Percentiles rank a stretch among this genome's conserved stretches.
Evolutionary conservation across 1,140 invertebrate genomes (phyloP).

Genomic region (Bombus superbus): DNA sequence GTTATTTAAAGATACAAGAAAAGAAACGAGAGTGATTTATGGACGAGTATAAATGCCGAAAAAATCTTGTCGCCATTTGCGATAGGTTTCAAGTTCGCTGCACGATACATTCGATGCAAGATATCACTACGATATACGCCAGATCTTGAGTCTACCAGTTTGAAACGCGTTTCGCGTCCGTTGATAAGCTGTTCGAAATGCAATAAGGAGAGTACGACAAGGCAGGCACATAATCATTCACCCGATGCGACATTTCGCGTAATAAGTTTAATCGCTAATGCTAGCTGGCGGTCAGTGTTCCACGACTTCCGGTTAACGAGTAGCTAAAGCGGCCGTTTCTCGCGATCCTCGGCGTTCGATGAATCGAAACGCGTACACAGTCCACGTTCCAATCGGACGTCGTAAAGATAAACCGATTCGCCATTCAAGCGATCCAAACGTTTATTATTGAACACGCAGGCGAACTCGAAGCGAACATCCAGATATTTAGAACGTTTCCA

Average conservation of each 20-base stretch:
- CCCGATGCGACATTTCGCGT: constrained; percentile 9
- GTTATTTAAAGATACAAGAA: background rate
- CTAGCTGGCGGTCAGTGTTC: background rate
- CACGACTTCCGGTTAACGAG: constrained; percentile 19
- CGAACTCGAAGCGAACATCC: constrained; percentile 34
- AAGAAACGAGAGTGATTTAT: background rate
- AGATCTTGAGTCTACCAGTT: background rate
- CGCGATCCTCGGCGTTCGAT: background rate
- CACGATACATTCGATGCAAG: background rate
- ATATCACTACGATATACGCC: too few species aligned
- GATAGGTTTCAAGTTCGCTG: background rate
- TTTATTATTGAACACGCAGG: constrained; percentile 65
- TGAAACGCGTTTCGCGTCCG: background rate
- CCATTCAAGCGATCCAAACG: constrained; percentile 39
- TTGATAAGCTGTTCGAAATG: background rate
- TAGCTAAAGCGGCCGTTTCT: background rate
- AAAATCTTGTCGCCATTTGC: background rate
- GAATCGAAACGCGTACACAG: background rate
- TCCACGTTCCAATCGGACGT: constrained; percentile 34
- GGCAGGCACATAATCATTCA: background rate
- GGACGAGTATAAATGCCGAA: background rate
- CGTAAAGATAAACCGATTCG: constrained; percentile 47
- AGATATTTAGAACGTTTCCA: constrained; percentile 58
- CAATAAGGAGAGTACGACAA: constrained; percentile 11
- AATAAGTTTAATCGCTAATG: constrained; percentile 35